Base-by-base conservation (phyloP, 2,888 invertebrate genomes). In the Drosophila pseudotalamancana region DNA sequence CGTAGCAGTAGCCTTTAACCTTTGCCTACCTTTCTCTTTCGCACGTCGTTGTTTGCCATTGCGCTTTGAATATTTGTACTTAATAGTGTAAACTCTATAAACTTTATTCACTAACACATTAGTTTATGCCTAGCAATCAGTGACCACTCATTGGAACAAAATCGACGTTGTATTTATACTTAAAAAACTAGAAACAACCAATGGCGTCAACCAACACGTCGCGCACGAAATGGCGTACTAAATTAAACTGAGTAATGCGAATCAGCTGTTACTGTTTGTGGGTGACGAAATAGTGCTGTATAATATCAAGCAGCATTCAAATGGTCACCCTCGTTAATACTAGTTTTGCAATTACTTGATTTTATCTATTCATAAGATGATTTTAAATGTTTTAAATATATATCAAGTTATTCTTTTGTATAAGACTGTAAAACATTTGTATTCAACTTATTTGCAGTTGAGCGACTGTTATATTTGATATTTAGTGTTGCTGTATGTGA, bases 21-120 rank as follows among this genome's bases (percentile, higher is more conserved):
- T 70, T 60, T 75, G 80, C 91, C 79, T 79, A 90, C 90, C 79
- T 88, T 89, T 63, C 90, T 84, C 74, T 91, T 86, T 59, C 91
- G 87, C 74, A 90, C 79, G 66, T 87, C 90, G 53, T 70, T 61
- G 53, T 84, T 73, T 49, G 84, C 68, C 89, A 90, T 89, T 68
- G 68, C 87, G 67, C 34, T 40, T n/a, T 62, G 14, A 35, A 39
- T 8, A 62, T 73, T 77, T 65, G 46, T 63, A 54, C 48, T 50
- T 35, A 46, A 35, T 45, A 14, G 14, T 49, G 16, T 49, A 59
- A 53, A 39, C 16, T 51, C 18, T 61, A 34, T 32, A 16, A 57
- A 21, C 45, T 37, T 25, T 53, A 50, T 46, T 40, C 35, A 60
- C 56, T 45, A 62, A 54, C 34, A 68, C 68, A 62, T 39, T 32